These are phyloP conservation scores for Ephialtes manifestator DNA, from an alignment of 2,888 invertebrate species.

Conservation along the genomic window DNA sequence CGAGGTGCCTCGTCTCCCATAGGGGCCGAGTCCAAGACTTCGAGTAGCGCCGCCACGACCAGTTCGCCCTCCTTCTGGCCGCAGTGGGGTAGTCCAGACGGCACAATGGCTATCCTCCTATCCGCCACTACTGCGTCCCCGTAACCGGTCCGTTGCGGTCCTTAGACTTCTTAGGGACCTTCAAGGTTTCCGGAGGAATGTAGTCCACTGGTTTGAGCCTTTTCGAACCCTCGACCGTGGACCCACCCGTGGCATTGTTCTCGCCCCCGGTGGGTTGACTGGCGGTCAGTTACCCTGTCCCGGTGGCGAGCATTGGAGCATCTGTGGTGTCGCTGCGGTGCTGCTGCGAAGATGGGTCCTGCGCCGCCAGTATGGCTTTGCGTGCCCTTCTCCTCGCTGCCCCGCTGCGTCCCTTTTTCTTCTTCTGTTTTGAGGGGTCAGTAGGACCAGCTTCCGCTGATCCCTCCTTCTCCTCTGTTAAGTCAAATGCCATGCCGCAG, in stretches of 20 bases:
- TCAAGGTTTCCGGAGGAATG: slow-evolving; percentile 4
- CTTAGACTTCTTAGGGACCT: slow-evolving; percentile 2
- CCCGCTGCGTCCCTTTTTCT: no score
- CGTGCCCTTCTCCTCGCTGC: no score
- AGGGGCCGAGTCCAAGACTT: no score
- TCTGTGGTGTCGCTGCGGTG: not conserved
- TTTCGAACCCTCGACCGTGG: not conserved
- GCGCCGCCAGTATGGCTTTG: not conserved
- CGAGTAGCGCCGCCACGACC: no score
- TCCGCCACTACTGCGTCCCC: no score
- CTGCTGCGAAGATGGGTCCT: not conserved
- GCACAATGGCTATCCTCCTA: slow-evolving; percentile 1
- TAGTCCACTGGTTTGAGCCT: slow-evolving; percentile 15
- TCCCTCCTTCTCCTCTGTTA: not conserved
- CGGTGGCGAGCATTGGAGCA: no score
- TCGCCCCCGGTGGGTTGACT: no score
- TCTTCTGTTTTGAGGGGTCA: slow-evolving; percentile 1
- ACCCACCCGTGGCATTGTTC: no score
- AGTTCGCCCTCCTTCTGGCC: no score
- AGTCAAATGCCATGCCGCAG: not conserved
- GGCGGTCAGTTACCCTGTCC: no score
- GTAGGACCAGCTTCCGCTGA: no score
- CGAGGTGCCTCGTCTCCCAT: no score
- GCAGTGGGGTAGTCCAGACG: slow-evolving; percentile 9
- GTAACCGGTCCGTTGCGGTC: not conserved